These are phyloP conservation scores for Penaeus monodon DNA, from an alignment of 2,888 invertebrate species.

Conservation along the genomic window DNA sequence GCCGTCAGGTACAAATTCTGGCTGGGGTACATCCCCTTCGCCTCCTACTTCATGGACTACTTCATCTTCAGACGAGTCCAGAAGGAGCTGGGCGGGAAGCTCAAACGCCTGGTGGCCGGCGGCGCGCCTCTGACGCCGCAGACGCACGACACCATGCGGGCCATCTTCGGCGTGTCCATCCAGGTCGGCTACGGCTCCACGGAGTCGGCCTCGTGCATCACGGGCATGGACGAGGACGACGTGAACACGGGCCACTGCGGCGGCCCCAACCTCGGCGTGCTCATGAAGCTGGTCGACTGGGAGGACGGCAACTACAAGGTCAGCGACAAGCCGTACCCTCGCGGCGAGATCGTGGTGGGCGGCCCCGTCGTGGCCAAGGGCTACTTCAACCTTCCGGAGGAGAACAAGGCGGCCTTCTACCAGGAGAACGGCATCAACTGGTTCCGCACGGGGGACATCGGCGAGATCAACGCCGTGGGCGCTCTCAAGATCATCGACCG, in stretches of 20 bases:
- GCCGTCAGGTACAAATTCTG: constrained; percentile 90
- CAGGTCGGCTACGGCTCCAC: no score
- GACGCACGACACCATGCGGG: constrained; percentile 92
- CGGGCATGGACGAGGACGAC: no score
- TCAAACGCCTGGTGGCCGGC: constrained; percentile 90
- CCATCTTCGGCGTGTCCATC: constrained; percentile 91
- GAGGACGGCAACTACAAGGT: no score
- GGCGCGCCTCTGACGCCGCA: constrained; percentile 96
- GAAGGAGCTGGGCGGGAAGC: constrained; percentile 86
- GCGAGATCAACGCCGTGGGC: no score
- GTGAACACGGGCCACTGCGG: no score
- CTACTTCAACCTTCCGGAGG: constrained; percentile 90
- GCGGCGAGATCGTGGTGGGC: constrained; percentile 85
- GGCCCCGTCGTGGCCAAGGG: constrained; percentile 81
- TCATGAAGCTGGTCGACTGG: no score
- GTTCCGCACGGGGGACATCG: constrained; percentile 98
- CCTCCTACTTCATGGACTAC: constrained; percentile 44
- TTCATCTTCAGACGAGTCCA: constrained; percentile 77
- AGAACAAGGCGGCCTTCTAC: constrained; percentile 91
- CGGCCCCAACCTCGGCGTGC: no score
- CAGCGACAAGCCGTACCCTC: no score
- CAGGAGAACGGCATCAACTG: constrained; percentile 85
- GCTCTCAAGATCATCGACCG: no score
- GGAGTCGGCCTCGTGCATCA: no score
- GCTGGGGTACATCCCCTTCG: constrained; percentile 59